Conservation (phyloP, 2,888 invertebrate genomes). For the Silvanus unidentatus region DNA sequence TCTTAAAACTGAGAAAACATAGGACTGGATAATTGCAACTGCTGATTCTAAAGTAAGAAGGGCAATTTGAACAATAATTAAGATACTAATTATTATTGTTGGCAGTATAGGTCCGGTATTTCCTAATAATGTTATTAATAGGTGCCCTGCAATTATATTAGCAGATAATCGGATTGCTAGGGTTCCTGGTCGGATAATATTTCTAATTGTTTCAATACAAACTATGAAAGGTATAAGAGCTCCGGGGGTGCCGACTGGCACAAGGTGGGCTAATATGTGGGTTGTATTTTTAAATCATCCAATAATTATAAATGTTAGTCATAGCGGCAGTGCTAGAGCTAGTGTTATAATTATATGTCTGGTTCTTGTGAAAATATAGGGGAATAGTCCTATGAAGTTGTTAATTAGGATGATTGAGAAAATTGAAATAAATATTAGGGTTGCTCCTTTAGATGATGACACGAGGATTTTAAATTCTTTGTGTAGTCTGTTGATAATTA, state of each 20-base stretch:
- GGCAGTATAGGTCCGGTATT: slow-evolving; percentile 39
- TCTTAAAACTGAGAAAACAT: slow-evolving; percentile 61
- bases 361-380: slow-evolving; percentile 65
- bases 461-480: slow-evolving; percentile 57
- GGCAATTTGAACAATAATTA: slow-evolving; percentile 28
- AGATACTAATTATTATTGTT: slow-evolving; percentile 26
- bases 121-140: slow-evolving; percentile 59
- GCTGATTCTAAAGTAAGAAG: slow-evolving; percentile 54
- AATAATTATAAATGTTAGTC: slow-evolving; percentile 60
- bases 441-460: slow-evolving; percentile 40
- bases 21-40: slow-evolving; percentile 61
- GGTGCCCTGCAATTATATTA: slow-evolving; percentile 72
- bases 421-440: slow-evolving; percentile 42
- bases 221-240: slow-evolving; percentile 67
- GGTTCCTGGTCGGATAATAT: slow-evolving; percentile 64
- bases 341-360: slow-evolving; percentile 59
- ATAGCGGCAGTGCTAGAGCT: slow-evolving; percentile 56
- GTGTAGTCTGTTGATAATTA: slow-evolving; percentile 47
- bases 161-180: slow-evolving; percentile 65
- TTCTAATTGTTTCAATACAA: slow-evolving; percentile 68
- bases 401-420: slow-evolving; percentile 58
- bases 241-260: slow-evolving; percentile 61
- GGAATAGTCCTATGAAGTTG: slow-evolving; percentile 64
- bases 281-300: slow-evolving; percentile 58
- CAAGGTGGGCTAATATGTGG: slow-evolving; percentile 62